Conservation (phyloP, 2,113 vertebrate genomes). For the Bubo scandiacus region DNA sequence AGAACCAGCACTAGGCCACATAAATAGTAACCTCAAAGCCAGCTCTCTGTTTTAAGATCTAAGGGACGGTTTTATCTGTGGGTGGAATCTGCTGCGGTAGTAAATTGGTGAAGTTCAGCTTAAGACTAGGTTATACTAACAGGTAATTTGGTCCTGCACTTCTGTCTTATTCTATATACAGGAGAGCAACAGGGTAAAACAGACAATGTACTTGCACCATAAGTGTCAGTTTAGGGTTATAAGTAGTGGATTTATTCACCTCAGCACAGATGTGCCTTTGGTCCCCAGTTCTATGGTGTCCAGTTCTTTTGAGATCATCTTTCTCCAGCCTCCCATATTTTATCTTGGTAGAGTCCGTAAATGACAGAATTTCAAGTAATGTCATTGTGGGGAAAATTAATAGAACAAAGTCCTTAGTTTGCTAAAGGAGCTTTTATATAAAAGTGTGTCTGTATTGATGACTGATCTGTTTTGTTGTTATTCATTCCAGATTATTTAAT, state of each 20-base stretch:
- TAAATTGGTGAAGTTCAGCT: not conserved
- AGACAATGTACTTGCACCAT: not conserved
- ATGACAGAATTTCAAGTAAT: slow-evolving; percentile 5
- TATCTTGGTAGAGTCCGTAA: not conserved
- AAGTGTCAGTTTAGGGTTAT: slow-evolving; percentile 27
- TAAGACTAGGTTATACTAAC: not conserved
- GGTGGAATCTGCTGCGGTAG: not conserved
- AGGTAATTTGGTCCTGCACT: not conserved
- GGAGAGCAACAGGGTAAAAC: slow-evolving; percentile 14
- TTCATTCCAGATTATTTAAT: slow-evolving; percentile 17
- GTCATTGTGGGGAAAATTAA: slow-evolving; percentile 18
- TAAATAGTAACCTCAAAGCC: not conserved
- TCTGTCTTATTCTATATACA: slow-evolving; percentile 11
- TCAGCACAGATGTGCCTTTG: slow-evolving; percentile 60
- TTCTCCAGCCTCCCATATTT: slow-evolving; percentile 32
- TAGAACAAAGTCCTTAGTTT: slow-evolving; percentile 24
- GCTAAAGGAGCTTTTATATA: slow-evolving; percentile 37
- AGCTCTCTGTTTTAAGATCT: not conserved
- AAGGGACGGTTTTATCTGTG: not conserved
- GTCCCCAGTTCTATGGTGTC: slow-evolving; percentile 47
- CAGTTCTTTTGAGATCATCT: slow-evolving; percentile 33
- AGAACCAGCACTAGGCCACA: not conserved
- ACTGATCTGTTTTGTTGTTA: slow-evolving; percentile 6
- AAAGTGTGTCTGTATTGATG: not conserved
- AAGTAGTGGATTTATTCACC: slow-evolving; percentile 35